Conservation (phyloP, 2,797 vertebrate species). For the Heterohyrax brucei region DNA sequence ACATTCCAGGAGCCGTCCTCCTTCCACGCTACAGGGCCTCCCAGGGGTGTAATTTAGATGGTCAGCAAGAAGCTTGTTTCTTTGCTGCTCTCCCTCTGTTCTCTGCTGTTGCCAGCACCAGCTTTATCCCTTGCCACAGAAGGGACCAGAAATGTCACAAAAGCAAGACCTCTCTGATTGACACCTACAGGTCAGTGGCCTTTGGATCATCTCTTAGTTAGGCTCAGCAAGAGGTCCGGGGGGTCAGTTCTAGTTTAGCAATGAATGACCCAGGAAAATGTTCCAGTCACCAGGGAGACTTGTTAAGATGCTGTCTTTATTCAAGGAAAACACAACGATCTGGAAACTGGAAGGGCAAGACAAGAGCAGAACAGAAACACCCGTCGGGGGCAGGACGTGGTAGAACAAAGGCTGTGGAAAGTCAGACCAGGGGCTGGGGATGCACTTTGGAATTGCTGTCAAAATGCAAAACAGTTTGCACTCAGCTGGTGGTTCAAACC, state of each 20-base stretch:
- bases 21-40: not conserved
- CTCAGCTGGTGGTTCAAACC: too few relatives aligned
- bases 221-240: not conserved
- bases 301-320: not conserved
- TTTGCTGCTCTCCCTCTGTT: not conserved
- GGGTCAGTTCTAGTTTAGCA: not conserved
- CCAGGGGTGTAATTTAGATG: too few relatives aligned
- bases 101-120: not conserved
- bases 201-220: not conserved
- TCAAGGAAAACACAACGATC: fast-evolving
- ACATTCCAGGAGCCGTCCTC: too few relatives aligned
- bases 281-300: not conserved
- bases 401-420: not conserved
- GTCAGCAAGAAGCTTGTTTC: not conserved
- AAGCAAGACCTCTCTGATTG: not conserved
- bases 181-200: not conserved
- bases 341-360: too few relatives aligned
- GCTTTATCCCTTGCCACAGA: not conserved
- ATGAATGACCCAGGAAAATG: not conserved
- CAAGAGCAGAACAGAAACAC: not conserved
- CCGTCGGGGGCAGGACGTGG: not conserved
- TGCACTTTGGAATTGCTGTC: too few relatives aligned
- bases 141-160: not conserved
- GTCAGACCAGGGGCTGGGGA: not conserved
- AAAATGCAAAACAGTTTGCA: too few relatives aligned